phyloP scores from a whole-genome alignment of 1,140 invertebrate species.

The Aphelinus certus region DNA sequence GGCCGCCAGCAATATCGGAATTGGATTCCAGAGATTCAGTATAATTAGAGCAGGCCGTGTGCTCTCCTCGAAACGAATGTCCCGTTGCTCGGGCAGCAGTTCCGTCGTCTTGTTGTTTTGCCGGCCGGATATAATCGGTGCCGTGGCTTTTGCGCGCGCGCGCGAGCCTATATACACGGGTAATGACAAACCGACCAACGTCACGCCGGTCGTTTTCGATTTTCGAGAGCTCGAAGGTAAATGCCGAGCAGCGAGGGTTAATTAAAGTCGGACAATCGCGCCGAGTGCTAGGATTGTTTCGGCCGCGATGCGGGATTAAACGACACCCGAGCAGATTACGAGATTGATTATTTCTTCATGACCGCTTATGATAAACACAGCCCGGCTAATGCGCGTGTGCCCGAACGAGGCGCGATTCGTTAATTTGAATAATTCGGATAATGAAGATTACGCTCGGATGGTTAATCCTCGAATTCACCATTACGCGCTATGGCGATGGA shows the following conservation, averaged over 20 bases:
- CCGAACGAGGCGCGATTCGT: no score
- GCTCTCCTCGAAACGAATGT: not conserved
- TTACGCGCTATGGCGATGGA: no score
- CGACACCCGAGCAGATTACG: no score
- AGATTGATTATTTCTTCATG: no score
- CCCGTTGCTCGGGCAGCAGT: not conserved
- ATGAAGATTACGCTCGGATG: no score
- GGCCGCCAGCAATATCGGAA: not conserved
- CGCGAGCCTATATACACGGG: not conserved
- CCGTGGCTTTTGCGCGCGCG: not conserved
- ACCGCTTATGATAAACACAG: no score
- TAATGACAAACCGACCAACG: constrained; percentile 11
- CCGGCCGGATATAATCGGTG: not conserved
- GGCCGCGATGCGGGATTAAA: no score
- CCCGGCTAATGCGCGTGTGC: no score
- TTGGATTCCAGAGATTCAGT: constrained; percentile 7
- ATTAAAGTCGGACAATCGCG: not conserved
- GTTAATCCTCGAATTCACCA: no score
- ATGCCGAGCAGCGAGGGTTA: not conserved
- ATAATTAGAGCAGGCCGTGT: not conserved
- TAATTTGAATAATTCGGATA: no score
- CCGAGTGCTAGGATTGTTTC: no score
- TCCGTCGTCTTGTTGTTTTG: not conserved
- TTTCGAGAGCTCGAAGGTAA: not conserved
- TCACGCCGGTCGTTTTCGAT: not conserved